Conservation (phyloP, 2,113 vertebrate species). For the Tylochromis polylepis region DNA sequence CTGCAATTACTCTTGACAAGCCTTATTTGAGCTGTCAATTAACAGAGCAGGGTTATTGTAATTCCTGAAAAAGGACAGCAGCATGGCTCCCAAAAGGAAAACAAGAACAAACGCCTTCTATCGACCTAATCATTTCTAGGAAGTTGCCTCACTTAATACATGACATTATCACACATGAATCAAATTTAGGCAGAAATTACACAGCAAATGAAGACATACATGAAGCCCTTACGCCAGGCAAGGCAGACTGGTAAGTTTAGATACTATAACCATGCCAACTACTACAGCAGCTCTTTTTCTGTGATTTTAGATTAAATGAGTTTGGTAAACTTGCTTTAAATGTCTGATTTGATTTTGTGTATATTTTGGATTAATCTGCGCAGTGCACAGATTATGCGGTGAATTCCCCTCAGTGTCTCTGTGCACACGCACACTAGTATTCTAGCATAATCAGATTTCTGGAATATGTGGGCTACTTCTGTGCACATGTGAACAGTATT, state of each 20-base stretch:
- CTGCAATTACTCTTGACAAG: not conserved
- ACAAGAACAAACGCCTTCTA: not conserved
- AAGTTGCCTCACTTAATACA: not conserved
- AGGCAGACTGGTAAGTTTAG: not conserved
- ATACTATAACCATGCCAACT: not conserved
- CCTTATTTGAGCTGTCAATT: conserved; percentile 15
- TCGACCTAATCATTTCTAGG: not conserved
- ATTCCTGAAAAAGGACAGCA: not conserved
- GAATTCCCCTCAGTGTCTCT: not conserved
- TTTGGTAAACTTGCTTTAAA: not conserved
- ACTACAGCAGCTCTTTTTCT: not conserved
- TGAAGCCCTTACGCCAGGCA: not conserved
- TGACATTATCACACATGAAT: not conserved
- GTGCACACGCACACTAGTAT: too few species aligned
- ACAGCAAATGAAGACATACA: conserved; percentile 7
- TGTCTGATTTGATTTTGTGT: not conserved
- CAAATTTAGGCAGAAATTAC: not conserved
- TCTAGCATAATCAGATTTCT: not conserved
- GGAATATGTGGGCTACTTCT: not conserved
- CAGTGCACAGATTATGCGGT: not conserved
- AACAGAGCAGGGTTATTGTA: not conserved
- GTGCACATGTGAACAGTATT: not conserved
- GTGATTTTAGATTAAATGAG: not conserved
- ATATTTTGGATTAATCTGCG: not conserved
- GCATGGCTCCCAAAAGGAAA: not conserved